phyloP scores from a whole-genome alignment of 1,140 invertebrate genomes.

The Leptinotarsa defecta region DNA sequence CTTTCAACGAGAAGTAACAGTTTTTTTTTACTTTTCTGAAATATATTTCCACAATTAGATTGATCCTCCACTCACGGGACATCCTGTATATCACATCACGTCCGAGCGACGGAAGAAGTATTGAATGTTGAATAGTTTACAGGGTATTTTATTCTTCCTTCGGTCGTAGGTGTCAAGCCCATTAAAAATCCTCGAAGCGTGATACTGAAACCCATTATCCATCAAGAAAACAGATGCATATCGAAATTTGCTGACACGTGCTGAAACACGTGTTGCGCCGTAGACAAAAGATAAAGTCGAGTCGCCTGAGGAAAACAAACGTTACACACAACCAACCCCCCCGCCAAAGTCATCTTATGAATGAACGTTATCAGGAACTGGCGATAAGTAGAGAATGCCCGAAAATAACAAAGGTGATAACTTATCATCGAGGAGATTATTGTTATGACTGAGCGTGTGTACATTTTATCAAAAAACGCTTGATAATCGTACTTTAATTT shows the following conservation, averaged over 20 bases:
- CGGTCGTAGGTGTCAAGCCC: constrained; percentile 2
- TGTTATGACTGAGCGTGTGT: constrained; percentile 25
- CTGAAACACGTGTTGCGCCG: constrained; percentile 11
- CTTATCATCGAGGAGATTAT: constrained; percentile 27
- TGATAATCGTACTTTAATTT: constrained; percentile 30
- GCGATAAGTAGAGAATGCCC: constrained; percentile 26
- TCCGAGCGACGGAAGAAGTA: too few relatives aligned
- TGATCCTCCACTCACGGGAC: too few relatives aligned
- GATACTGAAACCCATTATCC: constrained; percentile 9
- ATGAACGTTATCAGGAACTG: constrained; percentile 24
- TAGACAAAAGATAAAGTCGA: constrained; percentile 16
- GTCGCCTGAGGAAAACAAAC: constrained; percentile 17
- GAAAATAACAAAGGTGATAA: constrained; percentile 31
- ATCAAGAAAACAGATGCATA: constrained; percentile 20
- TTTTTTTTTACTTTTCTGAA: too few relatives aligned
- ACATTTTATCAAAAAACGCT: constrained; percentile 28
- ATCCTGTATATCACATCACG: too few relatives aligned
- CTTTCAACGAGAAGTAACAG: too few relatives aligned
- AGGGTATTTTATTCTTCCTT: not conserved
- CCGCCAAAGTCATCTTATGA: constrained; percentile 28
- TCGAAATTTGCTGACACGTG: constrained; percentile 22
- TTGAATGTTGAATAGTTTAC: too few relatives aligned
- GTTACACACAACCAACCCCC: not conserved
- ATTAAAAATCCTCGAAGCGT: constrained; percentile 15
- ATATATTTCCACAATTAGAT: too few relatives aligned